Conservation (phyloP, 2,797 vertebrate species). For the Dryobates pubescens region DNA sequence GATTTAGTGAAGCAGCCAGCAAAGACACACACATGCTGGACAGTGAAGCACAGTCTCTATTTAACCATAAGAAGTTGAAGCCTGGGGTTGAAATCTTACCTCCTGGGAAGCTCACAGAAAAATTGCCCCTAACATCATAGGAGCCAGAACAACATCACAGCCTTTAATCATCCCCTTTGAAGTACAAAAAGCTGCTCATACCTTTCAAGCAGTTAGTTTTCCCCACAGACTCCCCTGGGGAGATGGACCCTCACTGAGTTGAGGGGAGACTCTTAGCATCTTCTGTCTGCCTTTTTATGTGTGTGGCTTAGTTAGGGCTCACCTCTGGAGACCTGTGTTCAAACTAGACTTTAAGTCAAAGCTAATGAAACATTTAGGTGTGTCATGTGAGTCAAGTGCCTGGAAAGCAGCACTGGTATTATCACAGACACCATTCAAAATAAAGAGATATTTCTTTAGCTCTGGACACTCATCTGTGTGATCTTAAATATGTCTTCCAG, state of each 20-base stretch:
- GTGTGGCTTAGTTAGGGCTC: background rate
- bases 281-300: background rate
- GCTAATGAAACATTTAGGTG: background rate
- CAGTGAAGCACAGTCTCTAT: rapidly evolving
- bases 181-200: background rate
- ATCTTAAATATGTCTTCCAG: background rate
- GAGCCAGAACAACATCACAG: background rate
- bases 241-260: background rate
- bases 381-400: background rate
- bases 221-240: background rate
- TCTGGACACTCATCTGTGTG: background rate
- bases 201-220: background rate
- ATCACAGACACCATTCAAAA: background rate
- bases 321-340: background rate
- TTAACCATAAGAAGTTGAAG: background rate
- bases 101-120: background rate
- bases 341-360: background rate
- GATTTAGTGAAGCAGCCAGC: background rate
- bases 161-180: background rate
- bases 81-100: background rate
- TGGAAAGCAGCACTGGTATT: background rate
- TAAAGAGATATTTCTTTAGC: background rate
- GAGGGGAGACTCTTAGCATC: background rate
- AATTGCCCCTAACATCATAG: background rate
- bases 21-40: background rate